Base-by-base conservation (phyloP, 2,888 invertebrate species). In the Nomada ferruginata region DNA sequence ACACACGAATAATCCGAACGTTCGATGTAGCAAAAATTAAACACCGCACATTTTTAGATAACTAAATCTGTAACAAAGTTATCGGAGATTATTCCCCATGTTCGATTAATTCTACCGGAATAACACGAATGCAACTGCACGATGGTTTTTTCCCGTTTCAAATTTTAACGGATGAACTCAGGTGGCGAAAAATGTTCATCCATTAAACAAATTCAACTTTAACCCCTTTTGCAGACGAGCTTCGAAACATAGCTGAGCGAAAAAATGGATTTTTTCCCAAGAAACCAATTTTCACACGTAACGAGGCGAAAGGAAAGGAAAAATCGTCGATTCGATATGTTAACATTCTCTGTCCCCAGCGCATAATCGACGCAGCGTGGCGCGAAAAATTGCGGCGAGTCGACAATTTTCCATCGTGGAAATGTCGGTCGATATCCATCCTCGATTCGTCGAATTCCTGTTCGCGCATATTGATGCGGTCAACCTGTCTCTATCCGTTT, bases 401-500 rank as follows among this genome's bases (percentile, higher is more conserved):
- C 47, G 60, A 18, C 42, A 42, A 78, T 65, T 76, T 60, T 70
- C 29, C 29, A 18, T 2, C 53, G 4, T 53, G 7, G 18, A 53
- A 50, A 78, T 64, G 71, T 71, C 70, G 26, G 1, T 15, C 65
- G 61, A 69, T 69, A 76, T 79, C 44, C 76, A 69, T 61, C 61
- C 47, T 20, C 76, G 57, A 79, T 57, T 76, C 70, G 23, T 44
- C 66, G 70, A 79, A 65, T 78, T 42, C 66, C 71, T 60, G 66
- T 18, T 20, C 26, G 50, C 44, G 79, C 79, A 78, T 79, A 79
- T 66, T 71, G 79, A 71, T 78, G 79, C 66, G 36, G 11, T 5
- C 13, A 23, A n/a, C 29, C 53, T 70, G 72, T 71, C 79, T 78
- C 66, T 26, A 42, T 50, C 36, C 66, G 66, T 71, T 78, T 78